Percentiles rank a stretch among this genome's conserved stretches.
phyloP scores from a whole-genome alignment of 1,140 invertebrate species.

The Stegodyphus dumicola region DNA sequence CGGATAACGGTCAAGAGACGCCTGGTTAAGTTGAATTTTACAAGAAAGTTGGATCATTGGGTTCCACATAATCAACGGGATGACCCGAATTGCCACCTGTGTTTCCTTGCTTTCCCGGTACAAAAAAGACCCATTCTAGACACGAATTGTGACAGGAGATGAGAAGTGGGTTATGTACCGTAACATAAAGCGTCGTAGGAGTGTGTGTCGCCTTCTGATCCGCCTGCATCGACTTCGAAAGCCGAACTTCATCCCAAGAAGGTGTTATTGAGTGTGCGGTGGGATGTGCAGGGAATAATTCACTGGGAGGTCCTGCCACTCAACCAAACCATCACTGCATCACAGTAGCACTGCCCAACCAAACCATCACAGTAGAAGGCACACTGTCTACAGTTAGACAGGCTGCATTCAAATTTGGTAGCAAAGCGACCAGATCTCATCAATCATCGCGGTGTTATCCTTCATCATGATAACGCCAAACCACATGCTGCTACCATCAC shows the following conservation, averaged over 20 bases:
- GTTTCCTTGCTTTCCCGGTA: neutral
- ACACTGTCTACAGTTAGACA: constrained; percentile 3
- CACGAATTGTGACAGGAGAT: neutral
- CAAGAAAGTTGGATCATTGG: neutral
- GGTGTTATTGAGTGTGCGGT: neutral
- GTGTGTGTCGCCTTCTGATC: neutral
- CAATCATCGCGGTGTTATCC: constrained; percentile 1
- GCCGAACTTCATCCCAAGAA: constrained; percentile 11
- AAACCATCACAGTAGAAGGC: neutral
- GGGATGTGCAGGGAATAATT: constrained; percentile 2
- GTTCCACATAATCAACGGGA: constrained; percentile 6
- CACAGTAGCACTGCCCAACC: neutral
- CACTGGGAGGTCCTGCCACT: constrained; percentile 8
- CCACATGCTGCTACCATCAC: neutral
- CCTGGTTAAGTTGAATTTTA: neutral
- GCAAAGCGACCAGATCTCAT: neutral
- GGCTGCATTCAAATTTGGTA: constrained; percentile 11
- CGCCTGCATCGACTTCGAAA: neutral
- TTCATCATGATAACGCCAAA: neutral
- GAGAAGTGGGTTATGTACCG: neutral
- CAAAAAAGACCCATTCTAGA: neutral
- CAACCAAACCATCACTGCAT: constrained; percentile 1
- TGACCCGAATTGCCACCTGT: neutral
- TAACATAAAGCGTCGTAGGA: neutral
- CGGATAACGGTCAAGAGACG: neutral